Evolutionary conservation across 2,888 invertebrate genomes (phyloP).

Genomic region (Unio delphinus): DNA sequence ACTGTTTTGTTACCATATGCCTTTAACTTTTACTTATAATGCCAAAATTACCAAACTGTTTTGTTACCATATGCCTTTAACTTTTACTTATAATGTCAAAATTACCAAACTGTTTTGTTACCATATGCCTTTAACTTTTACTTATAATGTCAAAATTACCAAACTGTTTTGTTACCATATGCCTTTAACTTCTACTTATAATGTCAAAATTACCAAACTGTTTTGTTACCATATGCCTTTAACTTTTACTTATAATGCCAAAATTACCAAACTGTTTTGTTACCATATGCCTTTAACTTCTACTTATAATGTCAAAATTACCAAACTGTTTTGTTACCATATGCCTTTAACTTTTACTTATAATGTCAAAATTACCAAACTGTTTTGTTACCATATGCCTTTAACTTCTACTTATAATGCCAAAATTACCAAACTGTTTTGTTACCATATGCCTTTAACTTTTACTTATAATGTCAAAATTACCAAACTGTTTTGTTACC

Average conservation of each 20-base stretch:
- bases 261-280: no score
- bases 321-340: no score
- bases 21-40: constrained; percentile 20
- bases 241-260: constrained; percentile 18
- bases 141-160: constrained; percentile 17
- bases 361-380: constrained; percentile 11
- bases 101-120: no score
- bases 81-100: constrained; percentile 18
- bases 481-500: no score
- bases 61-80: neutral
- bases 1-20: neutral
- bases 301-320: constrained; percentile 18
- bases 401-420: constrained; percentile 18
- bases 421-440: no score
- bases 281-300: neutral
- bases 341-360: constrained; percentile 5
- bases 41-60: no score
- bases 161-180: no score
- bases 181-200: constrained; percentile 20
- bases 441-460: neutral
- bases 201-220: no score
- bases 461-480: constrained; percentile 19
- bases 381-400: neutral
- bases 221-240: neutral
- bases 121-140: neutral